Base-by-base conservation (phyloP, 2,888 invertebrate genomes). In the Diachrysia chrysitis region DNA sequence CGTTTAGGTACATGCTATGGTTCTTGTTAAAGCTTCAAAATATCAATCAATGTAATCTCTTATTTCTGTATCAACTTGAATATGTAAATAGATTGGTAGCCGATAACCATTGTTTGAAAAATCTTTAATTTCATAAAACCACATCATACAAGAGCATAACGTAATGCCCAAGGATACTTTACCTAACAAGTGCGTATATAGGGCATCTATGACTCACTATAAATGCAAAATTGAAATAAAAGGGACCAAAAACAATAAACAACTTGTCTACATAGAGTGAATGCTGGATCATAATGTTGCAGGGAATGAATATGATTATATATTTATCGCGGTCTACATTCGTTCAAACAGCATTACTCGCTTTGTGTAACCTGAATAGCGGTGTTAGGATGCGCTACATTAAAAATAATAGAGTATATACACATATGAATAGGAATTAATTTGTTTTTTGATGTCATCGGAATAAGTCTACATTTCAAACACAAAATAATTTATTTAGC, bases 361-460 rank as follows among this genome's bases (percentile, higher is more conserved):
- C 42, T 42, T 42, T 42, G 42, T 42, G 42, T n/a, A 42, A 42
- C 10, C 42, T 42, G n/a, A n/a, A 42, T 42, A n/a, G n/a, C 5
- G n/a, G 5, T 14, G 37, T 42, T 42, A n/a, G n/a, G 42, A 42
- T n/a, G 42, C n/a, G n/a, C n/a, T 42, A n/a, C n/a, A 42, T 42
- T n/a, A 42, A n/a, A 42, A 42, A 42, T 42, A 42, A 42, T 42
- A n/a, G 42, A 42, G 2, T 42, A n/a, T n/a, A 25, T 32, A 32
- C 32, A 32, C 10, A n/a, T 6, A n/a, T 42, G 42, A 6, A 42
- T 42, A 42, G 42, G n/a, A 42, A 42, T 42, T 42, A 42, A 42
- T 42, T 42, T 42, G n/a, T n/a, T 42, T 37, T n/a, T 42, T 42
- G 42, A 42, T 42, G n/a, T 42, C n/a, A 42, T 42, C 42, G n/a